These are phyloP conservation scores for Zelleria hepariella DNA, from an alignment of 2,888 invertebrate genomes.

Conservation along the genomic window DNA sequence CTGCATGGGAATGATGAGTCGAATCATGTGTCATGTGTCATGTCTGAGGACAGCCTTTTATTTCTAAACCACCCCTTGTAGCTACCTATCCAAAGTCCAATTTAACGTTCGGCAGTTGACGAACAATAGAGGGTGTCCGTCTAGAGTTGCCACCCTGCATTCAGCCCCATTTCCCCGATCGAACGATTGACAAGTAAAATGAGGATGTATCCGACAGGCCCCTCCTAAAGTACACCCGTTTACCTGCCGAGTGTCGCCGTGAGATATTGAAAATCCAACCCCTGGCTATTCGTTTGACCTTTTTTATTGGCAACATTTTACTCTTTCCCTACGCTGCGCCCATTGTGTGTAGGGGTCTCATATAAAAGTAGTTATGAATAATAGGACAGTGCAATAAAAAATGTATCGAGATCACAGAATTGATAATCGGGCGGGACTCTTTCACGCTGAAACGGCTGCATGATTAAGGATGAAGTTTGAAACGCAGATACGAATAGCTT, in stretches of 20 bases:
- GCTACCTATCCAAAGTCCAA: not conserved
- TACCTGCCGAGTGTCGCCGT: slow-evolving; percentile 30
- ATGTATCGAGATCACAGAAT: too few species aligned
- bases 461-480: too few species aligned
- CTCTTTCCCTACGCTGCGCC: slow-evolving; percentile 59
- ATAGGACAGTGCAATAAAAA: too few species aligned
- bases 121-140: not conserved
- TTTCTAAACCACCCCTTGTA: too few species aligned
- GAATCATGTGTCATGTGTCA: too few species aligned
- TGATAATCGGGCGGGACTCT: too few species aligned
- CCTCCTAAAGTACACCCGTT: slow-evolving; percentile 8
- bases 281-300: slow-evolving; percentile 55
- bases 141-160: not conserved
- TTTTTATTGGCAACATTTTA: slow-evolving; percentile 66
- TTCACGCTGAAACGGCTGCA: too few species aligned
- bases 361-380: too few species aligned
- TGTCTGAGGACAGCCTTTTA: too few species aligned
- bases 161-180: slow-evolving; percentile 13
- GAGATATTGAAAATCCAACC: slow-evolving; percentile 64
- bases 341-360: too few species aligned
- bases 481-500: too few species aligned
- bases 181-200: slow-evolving; percentile 48
- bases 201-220: slow-evolving; percentile 45
- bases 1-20: too few species aligned
- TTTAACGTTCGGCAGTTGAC: not conserved